Percentiles rank a stretch among this genome's conserved stretches.
These are phyloP conservation scores for Latrodectus elegans DNA, from an alignment of 2,888 invertebrate genomes.

Conservation along the genomic window DNA sequence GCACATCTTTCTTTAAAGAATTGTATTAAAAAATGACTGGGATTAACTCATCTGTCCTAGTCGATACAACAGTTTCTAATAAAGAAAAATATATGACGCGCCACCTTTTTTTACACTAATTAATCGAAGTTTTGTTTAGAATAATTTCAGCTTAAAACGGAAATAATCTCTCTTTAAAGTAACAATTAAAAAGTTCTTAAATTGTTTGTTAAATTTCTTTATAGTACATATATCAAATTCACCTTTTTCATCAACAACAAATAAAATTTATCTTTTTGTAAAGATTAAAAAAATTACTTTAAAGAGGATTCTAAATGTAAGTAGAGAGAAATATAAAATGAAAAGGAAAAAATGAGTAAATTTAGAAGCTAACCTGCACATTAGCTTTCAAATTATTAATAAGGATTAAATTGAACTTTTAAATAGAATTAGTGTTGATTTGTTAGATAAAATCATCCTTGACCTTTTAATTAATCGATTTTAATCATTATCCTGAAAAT, in stretches of 20 bases:
- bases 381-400: no score
- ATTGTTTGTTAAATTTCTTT: no score
- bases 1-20: constrained; percentile 34
- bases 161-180: constrained; percentile 8
- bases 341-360: background rate
- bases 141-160: background rate
- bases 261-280: no score
- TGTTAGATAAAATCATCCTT: no score
- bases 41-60: constrained; percentile 31
- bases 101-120: background rate
- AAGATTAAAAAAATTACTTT: no score
- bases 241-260: no score
- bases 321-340: background rate
- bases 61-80: constrained; percentile 1
- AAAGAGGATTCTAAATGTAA: background rate
- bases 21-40: constrained; percentile 32
- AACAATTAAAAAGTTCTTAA: background rate
- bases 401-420: no score
- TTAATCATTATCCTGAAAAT: no score
- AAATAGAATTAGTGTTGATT: no score
- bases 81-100: background rate
- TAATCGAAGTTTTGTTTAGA: constrained; percentile 18
- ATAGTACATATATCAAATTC: no score
- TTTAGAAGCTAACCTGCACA: no score
- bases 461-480: no score